These are phyloP conservation scores for Gavia stellata DNA, from an alignment of 2,113 vertebrate species.

Conservation along the genomic window DNA sequence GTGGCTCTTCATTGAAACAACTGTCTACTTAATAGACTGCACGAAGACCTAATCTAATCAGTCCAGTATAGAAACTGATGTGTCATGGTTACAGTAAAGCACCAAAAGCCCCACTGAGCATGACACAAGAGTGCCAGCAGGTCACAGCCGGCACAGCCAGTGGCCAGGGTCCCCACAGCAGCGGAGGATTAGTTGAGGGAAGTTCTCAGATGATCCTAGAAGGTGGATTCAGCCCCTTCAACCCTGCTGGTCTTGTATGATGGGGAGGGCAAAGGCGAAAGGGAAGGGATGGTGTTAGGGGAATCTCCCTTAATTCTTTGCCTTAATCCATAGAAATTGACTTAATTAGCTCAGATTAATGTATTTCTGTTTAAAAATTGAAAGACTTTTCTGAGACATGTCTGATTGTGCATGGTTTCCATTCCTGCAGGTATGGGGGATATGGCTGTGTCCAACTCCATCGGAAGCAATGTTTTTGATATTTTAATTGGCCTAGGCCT, in stretches of 20 bases:
- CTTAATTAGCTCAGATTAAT: neutral
- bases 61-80: neutral
- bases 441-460: constrained; percentile 97
- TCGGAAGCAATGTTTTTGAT: constrained; percentile 97
- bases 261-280: neutral
- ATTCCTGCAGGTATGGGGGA: constrained; percentile 87
- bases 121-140: neutral
- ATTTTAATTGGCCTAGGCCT: constrained; percentile 93
- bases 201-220: neutral
- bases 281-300: neutral
- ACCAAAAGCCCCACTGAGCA: neutral
- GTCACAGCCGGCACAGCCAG: neutral
- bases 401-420: neutral
- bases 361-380: neutral
- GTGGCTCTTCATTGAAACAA: neutral
- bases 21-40: neutral
- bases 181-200: neutral
- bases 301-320: neutral
- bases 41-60: neutral
- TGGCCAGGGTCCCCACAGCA: neutral
- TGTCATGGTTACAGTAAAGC: neutral
- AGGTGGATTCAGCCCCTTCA: neutral
- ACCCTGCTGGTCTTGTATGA: neutral
- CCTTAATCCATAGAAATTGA: neutral
- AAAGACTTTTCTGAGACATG: neutral